Percentiles rank a stretch among this genome's conserved stretches.
Conservation (phyloP, 2,113 vertebrate genomes). For the Callopanchax toddi region DNA sequence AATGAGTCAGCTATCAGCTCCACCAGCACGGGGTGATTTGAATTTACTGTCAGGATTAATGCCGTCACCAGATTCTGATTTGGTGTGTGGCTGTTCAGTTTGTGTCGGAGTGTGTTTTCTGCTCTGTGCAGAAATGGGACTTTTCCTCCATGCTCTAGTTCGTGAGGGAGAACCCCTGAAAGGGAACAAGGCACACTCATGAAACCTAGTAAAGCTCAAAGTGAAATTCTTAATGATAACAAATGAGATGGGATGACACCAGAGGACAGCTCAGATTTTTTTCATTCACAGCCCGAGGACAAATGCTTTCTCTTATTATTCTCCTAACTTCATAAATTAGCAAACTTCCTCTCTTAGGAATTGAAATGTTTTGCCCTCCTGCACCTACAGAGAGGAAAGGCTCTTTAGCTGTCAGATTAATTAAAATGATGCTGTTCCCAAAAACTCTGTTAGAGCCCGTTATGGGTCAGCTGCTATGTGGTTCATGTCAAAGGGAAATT, state of each 20-base stretch:
- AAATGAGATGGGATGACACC: conserved; percentile 13
- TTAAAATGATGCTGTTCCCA: conserved; percentile 37
- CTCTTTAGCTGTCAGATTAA: conserved; percentile 45
- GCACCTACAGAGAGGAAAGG: conserved; percentile 6
- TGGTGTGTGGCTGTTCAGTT: conserved; percentile 42
- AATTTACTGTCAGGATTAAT: conserved; percentile 69
- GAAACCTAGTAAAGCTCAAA: conserved; percentile 19
- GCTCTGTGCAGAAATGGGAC: conserved; percentile 12
- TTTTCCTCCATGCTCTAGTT: conserved; percentile 21
- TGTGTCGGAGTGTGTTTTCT: conserved; percentile 43
- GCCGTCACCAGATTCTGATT: conserved; percentile 56
- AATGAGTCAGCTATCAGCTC: conserved; percentile 51
- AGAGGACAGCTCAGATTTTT: conserved; percentile 1
- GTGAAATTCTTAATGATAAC: conserved; percentile 25
- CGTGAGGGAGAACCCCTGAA: conserved; percentile 11
- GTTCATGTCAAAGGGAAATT: conserved; percentile 36
- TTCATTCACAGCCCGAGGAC: conserved; percentile 7
- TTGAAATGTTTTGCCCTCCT: conserved; percentile 5
- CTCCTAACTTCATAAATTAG: conserved; percentile 21
- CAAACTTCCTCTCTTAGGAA: conserved; percentile 26
- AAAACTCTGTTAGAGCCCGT: conserved; percentile 9
- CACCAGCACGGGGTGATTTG: conserved; percentile 47
- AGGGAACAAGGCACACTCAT: conserved; percentile 9
- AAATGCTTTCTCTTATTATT: conserved; percentile 16
- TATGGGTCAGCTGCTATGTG: conserved; percentile 30